These are phyloP conservation scores for Tenthredo livida DNA, from an alignment of 2,888 invertebrate species.

Conservation along the genomic window DNA sequence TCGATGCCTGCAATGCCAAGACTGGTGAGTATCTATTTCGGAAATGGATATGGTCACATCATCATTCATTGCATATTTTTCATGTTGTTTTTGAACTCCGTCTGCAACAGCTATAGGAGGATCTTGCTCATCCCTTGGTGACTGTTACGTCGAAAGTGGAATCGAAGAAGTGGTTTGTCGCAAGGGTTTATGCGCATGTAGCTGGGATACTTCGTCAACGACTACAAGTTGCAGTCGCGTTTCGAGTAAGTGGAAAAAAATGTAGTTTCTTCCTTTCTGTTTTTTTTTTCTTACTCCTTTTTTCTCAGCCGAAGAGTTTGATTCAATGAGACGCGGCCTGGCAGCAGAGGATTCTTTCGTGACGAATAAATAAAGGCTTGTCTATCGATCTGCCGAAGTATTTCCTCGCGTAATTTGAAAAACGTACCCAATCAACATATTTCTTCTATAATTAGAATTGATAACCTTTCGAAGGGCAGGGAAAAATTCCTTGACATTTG, in stretches of 20 bases:
- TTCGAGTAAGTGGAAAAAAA: not conserved
- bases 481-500: constrained; percentile 33
- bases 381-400: constrained; percentile 18
- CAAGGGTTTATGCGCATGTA: constrained; percentile 61
- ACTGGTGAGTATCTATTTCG: not conserved
- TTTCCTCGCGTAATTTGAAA: not conserved
- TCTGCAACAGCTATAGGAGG: constrained; percentile 65
- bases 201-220: constrained; percentile 42
- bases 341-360: not conserved
- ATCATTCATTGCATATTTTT: too few relatives aligned
- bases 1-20: constrained; percentile 28
- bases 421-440: not conserved
- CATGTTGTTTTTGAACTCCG: constrained; percentile 52
- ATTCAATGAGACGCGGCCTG: not conserved
- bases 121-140: constrained; percentile 60
- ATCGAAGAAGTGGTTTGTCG: constrained; percentile 57
- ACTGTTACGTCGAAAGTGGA: constrained; percentile 64
- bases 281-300: not conserved
- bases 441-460: constrained; percentile 11
- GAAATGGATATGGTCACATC: not conserved
- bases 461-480: constrained; percentile 10
- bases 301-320: not conserved
- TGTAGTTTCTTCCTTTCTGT: not conserved
- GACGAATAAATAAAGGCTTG: not conserved
- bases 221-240: constrained; percentile 51